Evolutionary conservation across 2,888 invertebrate species (phyloP).

Genomic region (Philonicus albiceps): DNA sequence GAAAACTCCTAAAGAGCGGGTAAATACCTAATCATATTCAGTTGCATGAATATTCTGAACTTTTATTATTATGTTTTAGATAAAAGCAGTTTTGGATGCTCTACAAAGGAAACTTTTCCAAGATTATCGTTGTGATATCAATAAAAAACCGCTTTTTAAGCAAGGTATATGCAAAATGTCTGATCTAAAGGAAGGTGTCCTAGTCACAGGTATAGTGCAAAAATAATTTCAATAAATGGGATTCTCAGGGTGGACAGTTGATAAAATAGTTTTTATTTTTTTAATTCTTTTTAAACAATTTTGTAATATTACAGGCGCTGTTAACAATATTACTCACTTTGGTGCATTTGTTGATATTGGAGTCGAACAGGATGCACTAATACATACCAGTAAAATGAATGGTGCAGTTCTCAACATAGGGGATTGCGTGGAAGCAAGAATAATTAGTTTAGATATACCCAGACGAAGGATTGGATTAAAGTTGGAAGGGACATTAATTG

Average conservation of each 20-base stretch:
- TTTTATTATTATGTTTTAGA: conserved; percentile 52
- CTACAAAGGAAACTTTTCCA: conserved; percentile 68
- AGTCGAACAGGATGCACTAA: conserved; percentile 74
- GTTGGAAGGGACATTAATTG: conserved; percentile 55
- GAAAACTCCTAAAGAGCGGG: conserved; percentile 69
- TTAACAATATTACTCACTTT: conserved; percentile 87
- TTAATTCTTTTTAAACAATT: not conserved
- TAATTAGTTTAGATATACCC: conserved; percentile 68
- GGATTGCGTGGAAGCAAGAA: conserved; percentile 73
- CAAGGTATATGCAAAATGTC: conserved; percentile 73
- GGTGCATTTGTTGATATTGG: conserved; percentile 92
- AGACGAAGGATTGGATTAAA: conserved; percentile 68
- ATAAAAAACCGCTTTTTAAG: conserved; percentile 77
- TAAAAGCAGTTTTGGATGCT: conserved; percentile 68
- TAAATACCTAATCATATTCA: conserved; percentile 59
- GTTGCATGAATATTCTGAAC: not conserved
- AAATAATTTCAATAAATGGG: not conserved
- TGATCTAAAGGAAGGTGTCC: conserved; percentile 70
- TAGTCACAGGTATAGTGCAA: conserved; percentile 68
- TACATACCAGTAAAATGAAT: conserved; percentile 71
- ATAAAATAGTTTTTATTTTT: not conserved
- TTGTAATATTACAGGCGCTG: conserved; percentile 69
- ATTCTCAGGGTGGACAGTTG: no score
- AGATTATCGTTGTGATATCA: conserved; percentile 76
- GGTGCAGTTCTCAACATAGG: conserved; percentile 70